Evolutionary conservation across 2,888 invertebrate genomes (phyloP).

Genomic region (Noctuana brunneofusca): DNA sequence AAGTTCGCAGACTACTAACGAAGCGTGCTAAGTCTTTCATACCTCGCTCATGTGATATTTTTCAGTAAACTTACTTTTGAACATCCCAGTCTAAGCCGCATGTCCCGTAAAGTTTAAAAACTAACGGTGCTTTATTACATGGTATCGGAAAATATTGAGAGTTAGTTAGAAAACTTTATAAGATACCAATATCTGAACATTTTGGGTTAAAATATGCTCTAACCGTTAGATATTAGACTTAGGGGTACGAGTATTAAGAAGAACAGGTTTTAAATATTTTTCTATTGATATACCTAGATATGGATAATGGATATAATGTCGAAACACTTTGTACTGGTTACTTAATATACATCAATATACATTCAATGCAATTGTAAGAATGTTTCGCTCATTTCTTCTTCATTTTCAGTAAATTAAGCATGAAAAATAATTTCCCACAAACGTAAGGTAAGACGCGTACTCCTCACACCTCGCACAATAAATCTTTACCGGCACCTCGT

Average conservation of each 20-base stretch:
- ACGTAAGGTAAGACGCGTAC: constrained; percentile 31
- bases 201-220: not conserved
- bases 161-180: not conserved
- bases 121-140: constrained; percentile 3
- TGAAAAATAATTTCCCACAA: constrained; percentile 13
- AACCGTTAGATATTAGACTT: no score
- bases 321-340: no score
- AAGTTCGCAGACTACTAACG: constrained; percentile 17
- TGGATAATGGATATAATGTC: no score
- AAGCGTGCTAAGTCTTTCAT: constrained; percentile 10
- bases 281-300: no score
- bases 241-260: no score
- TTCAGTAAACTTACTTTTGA: constrained; percentile 12
- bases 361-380: no score
- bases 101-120: not conserved
- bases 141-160: not conserved
- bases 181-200: not conserved
- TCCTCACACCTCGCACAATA: constrained; percentile 51
- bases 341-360: no score
- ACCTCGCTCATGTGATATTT: constrained; percentile 21
- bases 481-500: constrained; percentile 57
- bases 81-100: not conserved
- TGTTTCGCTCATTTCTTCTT: no score
- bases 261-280: no score
- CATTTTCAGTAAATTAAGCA: no score